Conservation (phyloP, 2,888 invertebrate species). For the Myathropa florea region DNA sequence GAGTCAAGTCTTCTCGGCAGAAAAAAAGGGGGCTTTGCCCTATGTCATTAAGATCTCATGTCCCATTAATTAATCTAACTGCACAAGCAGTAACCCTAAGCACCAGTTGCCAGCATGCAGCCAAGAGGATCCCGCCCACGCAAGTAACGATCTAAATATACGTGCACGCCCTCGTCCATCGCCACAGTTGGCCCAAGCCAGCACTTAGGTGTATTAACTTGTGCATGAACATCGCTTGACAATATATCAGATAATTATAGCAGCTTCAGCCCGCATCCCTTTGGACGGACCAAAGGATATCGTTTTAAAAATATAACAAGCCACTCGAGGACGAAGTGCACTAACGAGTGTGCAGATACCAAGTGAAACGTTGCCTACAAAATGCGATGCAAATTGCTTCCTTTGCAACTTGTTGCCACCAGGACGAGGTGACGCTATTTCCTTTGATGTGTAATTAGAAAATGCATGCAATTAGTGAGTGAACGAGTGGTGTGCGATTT, state of each 20-base stretch:
- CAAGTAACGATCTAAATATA: not conserved
- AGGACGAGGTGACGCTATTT: constrained; percentile 40
- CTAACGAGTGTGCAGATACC: constrained; percentile 35
- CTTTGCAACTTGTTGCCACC: constrained; percentile 59
- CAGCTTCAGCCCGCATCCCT: not conserved
- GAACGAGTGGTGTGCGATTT: constrained; percentile 51
- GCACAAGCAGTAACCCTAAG: not conserved
- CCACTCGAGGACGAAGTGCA: constrained; percentile 5
- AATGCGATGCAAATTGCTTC: constrained; percentile 62
- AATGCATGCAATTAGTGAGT: constrained; percentile 59
- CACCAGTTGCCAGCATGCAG: not conserved
- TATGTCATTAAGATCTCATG: not conserved
- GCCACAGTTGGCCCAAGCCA: not conserved
- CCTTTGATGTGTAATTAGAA: constrained; percentile 66
- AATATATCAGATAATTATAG: not conserved
- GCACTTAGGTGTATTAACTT: not conserved
- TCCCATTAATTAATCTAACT: not conserved
- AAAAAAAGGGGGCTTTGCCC: not conserved
- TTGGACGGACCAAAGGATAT: not conserved
- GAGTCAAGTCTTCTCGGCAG: not conserved
- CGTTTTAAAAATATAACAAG: constrained; percentile 39
- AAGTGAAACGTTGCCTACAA: constrained; percentile 35
- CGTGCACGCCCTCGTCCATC: not conserved
- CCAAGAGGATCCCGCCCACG: not conserved
- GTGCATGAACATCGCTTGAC: not conserved